Evolutionary conservation across 2,888 invertebrate genomes (phyloP).

Genomic region (Apeira syringaria): DNA sequence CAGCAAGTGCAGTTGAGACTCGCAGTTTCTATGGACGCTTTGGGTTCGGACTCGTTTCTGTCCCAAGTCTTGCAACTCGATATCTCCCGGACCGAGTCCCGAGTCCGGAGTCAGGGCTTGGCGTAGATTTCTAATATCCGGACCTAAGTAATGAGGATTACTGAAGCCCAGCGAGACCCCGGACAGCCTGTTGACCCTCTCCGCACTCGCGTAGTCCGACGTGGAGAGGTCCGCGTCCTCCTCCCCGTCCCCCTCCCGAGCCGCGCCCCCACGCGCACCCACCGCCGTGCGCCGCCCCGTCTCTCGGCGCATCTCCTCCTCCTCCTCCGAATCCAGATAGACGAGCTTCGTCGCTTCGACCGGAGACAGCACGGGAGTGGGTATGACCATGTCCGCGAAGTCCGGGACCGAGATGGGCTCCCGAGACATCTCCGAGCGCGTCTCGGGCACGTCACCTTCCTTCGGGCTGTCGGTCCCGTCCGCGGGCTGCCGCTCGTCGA

Average conservation of each 20-base stretch:
- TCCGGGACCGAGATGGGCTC: conserved; percentile 91
- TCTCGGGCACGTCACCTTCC: conserved; percentile 45
- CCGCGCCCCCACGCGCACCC: conserved; percentile 28
- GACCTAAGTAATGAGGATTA: conserved; percentile 90
- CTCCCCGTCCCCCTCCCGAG: conserved; percentile 42
- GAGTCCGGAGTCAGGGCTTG: conserved; percentile 87
- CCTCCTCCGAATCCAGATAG: conserved; percentile 88
- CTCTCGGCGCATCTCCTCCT: conserved; percentile 57
- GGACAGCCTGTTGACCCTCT: conserved; percentile 84
- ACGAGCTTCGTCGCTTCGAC: conserved; percentile 87
- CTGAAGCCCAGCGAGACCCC: conserved; percentile 86
- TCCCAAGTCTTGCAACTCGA: conserved; percentile 64
- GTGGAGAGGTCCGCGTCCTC: conserved; percentile 85
- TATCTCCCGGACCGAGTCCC: conserved; percentile 78
- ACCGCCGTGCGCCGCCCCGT: neutral
- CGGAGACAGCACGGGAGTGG: conserved; percentile 86
- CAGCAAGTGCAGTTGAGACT: conserved; percentile 51
- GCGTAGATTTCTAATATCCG: conserved; percentile 88
- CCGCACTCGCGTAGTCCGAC: conserved; percentile 90
- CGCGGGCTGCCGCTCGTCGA: conserved; percentile 68
- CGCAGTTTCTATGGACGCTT: conserved; percentile 54
- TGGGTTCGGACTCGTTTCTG: conserved; percentile 38
- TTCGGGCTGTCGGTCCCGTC: conserved; percentile 49
- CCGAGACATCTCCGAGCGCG: conserved; percentile 73
- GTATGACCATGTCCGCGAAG: conserved; percentile 85